phyloP scores from a whole-genome alignment of 2,113 vertebrate genomes.

The Psittacula cyanocephala region DNA sequence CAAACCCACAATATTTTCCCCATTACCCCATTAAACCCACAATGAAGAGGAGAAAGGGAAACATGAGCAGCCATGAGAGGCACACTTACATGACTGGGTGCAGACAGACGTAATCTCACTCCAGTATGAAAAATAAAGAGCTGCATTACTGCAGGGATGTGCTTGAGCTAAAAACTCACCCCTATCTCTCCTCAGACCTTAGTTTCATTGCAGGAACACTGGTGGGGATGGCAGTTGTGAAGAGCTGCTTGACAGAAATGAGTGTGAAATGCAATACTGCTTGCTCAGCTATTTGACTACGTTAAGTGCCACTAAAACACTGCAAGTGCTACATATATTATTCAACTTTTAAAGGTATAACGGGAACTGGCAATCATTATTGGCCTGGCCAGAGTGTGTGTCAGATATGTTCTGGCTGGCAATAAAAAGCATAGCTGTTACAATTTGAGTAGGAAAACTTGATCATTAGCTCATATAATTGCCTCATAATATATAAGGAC shows the following conservation, averaged over 20 bases:
- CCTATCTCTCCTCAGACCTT: not conserved
- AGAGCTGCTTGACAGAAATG: not conserved
- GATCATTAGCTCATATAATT: conserved; percentile 47
- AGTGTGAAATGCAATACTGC: conserved; percentile 4
- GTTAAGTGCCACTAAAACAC: conserved; percentile 41
- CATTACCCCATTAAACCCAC: not conserved
- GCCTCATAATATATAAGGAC: conserved; percentile 29
- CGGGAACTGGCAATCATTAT: conserved; percentile 51
- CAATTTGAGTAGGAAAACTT: conserved; percentile 10
- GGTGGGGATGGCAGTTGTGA: not conserved
- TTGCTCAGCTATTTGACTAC: conserved; percentile 28
- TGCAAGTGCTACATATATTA: conserved; percentile 40
- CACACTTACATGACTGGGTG: not conserved
- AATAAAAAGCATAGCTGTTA: conserved; percentile 32
- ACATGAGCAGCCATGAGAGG: not conserved
- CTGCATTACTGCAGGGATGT: not conserved
- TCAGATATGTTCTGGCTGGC: conserved; percentile 38
- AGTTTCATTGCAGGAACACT: not conserved
- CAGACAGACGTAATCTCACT: not conserved
- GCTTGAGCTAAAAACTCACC: not conserved
- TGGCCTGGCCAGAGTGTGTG: conserved; percentile 23
- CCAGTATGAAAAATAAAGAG: not conserved
- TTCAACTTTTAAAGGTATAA: conserved; percentile 47
- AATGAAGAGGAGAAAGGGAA: not conserved
- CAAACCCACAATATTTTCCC: not conserved